These are phyloP conservation scores for Gila robusta DNA, from an alignment of 2,797 vertebrate species.

Conservation along the genomic window DNA sequence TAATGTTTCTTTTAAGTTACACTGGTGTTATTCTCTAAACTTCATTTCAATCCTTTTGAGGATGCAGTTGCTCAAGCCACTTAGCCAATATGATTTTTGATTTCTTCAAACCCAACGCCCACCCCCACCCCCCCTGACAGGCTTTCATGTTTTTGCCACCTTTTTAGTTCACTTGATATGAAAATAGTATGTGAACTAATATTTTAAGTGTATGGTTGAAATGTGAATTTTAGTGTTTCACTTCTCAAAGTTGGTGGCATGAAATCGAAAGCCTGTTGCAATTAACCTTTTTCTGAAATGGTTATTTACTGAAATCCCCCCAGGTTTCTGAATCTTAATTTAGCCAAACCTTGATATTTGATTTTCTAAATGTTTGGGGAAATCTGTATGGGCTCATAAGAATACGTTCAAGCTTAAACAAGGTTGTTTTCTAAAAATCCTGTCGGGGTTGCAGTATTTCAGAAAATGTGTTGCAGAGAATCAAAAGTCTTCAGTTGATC, in stretches of 20 bases:
- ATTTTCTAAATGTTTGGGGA: background rate
- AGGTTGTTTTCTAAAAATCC: slow-evolving; percentile 48
- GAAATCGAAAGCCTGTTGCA: slow-evolving; percentile 54
- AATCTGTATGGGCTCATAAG: background rate
- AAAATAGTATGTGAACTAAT: background rate
- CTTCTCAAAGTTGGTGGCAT: slow-evolving; percentile 37
- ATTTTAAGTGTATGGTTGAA: background rate
- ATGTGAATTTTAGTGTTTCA: background rate
- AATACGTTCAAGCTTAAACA: background rate
- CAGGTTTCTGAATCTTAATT: background rate
- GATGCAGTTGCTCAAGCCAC: slow-evolving; percentile 41
- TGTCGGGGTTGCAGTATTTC: slow-evolving; percentile 67
- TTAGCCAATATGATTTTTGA: slow-evolving; percentile 35
- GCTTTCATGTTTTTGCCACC: slow-evolving; percentile 53
- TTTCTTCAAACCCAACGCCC: slow-evolving; percentile 33
- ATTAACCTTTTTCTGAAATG: slow-evolving; percentile 43
- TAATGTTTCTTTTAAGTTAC: background rate
- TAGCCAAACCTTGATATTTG: background rate
- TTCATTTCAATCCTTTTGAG: slow-evolving; percentile 34
- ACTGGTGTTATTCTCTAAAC: slow-evolving; percentile 24
- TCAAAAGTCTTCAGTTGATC: slow-evolving; percentile 63
- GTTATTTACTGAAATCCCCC: slow-evolving; percentile 29
- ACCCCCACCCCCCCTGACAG: slow-evolving; percentile 16
- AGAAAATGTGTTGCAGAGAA: slow-evolving; percentile 53
- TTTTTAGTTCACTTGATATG: background rate